A percentile compares a stretch with the other conserved stretches of the same genome.
Evolutionary conservation across 2,888 invertebrate species (phyloP).

Genomic region (Dolomedes plantarius): DNA sequence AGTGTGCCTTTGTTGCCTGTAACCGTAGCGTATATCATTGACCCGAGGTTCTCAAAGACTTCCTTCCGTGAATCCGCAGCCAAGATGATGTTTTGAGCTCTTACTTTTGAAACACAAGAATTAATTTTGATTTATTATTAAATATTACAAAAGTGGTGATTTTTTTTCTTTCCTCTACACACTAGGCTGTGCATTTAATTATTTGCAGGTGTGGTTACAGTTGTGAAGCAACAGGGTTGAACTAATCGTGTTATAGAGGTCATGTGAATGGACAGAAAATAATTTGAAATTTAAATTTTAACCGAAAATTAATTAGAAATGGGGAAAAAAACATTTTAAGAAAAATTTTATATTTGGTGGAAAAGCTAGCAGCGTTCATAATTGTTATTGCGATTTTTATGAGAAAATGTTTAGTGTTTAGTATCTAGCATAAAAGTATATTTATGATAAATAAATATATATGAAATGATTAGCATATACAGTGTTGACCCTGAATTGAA

Average conservation of each 20-base stretch:
- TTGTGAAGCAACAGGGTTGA: background rate
- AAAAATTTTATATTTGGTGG: no score
- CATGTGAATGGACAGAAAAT: background rate
- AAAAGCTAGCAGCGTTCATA: no score
- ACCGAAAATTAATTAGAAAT: no score
- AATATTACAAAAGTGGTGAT: background rate
- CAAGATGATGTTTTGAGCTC: background rate
- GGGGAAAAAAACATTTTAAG: no score
- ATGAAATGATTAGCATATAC: no score
- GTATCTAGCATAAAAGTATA: no score
- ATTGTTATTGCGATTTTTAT: no score
- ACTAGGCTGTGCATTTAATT: background rate
- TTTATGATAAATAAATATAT: no score
- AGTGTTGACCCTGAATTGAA: no score
- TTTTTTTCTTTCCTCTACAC: no score
- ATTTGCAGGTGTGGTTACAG: background rate
- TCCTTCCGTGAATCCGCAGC: background rate
- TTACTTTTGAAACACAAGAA: background rate
- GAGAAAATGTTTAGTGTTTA: no score
- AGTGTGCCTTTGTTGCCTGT: background rate
- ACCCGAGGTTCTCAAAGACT: background rate
- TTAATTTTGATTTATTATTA: background rate
- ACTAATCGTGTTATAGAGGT: background rate
- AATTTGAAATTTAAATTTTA: background rate
- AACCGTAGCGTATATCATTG: slow-evolving; percentile 26